A percentile compares a stretch with the other conserved stretches of the same genome.
phyloP scores from a whole-genome alignment of 2,113 vertebrate species.

The Menidia beryllina region DNA sequence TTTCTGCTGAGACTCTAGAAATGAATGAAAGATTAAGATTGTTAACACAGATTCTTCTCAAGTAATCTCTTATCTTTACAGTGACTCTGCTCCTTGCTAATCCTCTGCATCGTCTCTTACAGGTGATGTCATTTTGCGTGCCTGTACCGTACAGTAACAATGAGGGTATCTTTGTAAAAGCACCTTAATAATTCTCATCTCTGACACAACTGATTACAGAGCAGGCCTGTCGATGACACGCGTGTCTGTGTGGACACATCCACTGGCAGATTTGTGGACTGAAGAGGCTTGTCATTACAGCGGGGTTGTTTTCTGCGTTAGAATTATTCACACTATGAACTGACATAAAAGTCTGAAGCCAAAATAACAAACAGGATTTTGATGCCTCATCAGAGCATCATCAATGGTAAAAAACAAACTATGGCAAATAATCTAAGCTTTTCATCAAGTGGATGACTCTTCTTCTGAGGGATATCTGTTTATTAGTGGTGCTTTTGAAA shows the following conservation, averaged over 20 bases:
- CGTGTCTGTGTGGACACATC: slow-evolving; percentile 13
- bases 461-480: neutral
- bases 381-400: neutral
- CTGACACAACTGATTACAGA: slow-evolving; percentile 46
- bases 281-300: slow-evolving; percentile 27
- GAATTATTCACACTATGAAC: slow-evolving; percentile 1
- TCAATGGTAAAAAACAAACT: neutral
- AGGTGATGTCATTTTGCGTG: slow-evolving; percentile 45
- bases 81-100: neutral
- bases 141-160: neutral
- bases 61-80: neutral
- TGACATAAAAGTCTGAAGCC: slow-evolving; percentile 1
- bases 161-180: slow-evolving; percentile 10
- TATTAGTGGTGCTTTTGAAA: neutral
- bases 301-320: neutral
- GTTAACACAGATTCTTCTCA: neutral
- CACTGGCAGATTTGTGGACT: neutral
- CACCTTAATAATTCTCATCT: slow-evolving; percentile 16
- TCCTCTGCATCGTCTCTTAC: neutral
- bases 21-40: neutral
- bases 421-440: neutral
- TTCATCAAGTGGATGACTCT: neutral
- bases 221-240: slow-evolving; percentile 6
- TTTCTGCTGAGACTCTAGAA: neutral
- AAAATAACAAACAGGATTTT: neutral